Evolutionary conservation across 2,113 vertebrate genomes (phyloP), one percentile per base, ranked within the genome.

Genomic region (Falcunculus frontatus): DNA sequence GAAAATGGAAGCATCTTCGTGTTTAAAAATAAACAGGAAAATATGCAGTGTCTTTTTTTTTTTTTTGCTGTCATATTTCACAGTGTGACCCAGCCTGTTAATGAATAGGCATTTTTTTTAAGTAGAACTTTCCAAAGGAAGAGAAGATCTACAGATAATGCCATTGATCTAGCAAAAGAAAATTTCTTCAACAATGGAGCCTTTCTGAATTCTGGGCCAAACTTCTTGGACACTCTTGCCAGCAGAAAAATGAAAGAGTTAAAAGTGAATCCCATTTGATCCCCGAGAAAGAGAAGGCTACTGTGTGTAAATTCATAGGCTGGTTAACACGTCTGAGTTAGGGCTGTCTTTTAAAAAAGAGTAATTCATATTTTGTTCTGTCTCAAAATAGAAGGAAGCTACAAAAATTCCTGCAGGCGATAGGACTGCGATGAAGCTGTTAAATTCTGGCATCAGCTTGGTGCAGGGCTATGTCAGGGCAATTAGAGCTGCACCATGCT

Each of bases 401-500:
- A 68, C 35, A 84, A 81, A 89, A 84, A 91, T 84, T 87, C 94
- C 97, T 88, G 97, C 83, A 88, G 96, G 97, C 86, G 2, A 91
- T 62, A 97, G 96, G 97, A 97, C 97, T 94, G 46, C 15, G 35
- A 94, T 30, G 86, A 97, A 95, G 95, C 91, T 95, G 93, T 95
- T 92, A 97, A 95, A 96, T 94, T 93, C 91, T 96, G 96, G 98
- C 98, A 98, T 98, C 98, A 96, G 97, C 98, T 98, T 96, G 97
- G 98, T 97, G 97, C 98, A 96, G 98, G 98, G 98, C 98, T 96
- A 96, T 96, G 98, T 98, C 98, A 97, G 98, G 98, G 98, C 98
- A 99, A 98, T 99, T 99, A 98, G 98, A 98, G 98, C 97, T 97
- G 98, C 98, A 98, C 97, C 87, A 97, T 76, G 93, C 98, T 93